Evolutionary conservation across 2,113 vertebrate genomes (phyloP).

Genomic region (Amphiprion ocellaris): DNA sequence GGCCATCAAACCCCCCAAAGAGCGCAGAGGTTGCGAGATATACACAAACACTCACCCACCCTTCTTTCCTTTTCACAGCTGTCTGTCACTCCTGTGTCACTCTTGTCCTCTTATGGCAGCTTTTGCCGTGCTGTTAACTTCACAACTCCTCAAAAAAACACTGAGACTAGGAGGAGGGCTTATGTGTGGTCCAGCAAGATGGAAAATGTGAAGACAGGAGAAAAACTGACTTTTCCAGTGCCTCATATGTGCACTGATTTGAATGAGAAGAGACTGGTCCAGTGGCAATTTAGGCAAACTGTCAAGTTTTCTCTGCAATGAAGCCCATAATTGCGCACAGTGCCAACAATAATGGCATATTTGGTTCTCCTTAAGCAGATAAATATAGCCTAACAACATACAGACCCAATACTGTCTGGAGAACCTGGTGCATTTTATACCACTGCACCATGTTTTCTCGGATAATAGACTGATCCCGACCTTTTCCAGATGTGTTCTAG

Average conservation of each 20-base stretch:
- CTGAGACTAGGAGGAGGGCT: not conserved
- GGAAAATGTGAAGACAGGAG: not conserved
- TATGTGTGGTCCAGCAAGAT: conserved; percentile 15
- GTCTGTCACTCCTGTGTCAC: conserved; percentile 47
- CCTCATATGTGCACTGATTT: not conserved
- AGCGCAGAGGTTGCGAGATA: conserved; percentile 8
- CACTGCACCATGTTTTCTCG: not conserved
- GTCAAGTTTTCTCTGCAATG: conserved; percentile 31
- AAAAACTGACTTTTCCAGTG: not conserved
- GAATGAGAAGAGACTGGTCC: conserved; percentile 1
- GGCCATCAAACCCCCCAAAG: not conserved
- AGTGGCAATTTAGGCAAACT: conserved; percentile 26
- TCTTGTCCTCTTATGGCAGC: not conserved
- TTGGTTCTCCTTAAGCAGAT: conserved; percentile 32
- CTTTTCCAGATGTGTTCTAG: conserved; percentile 57
- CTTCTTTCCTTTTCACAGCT: conserved; percentile 59
- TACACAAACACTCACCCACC: conserved; percentile 15
- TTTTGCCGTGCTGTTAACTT: conserved; percentile 21
- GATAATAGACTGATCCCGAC: not conserved
- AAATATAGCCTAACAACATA: not conserved
- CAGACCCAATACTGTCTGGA: no score
- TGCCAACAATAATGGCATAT: conserved; percentile 25
- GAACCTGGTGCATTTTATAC: not conserved
- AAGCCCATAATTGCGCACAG: conserved; percentile 42
- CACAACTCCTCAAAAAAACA: conserved; percentile 2